Percentiles rank a stretch among this genome's conserved stretches.
These are phyloP conservation scores for Astropecten irregularis DNA, from an alignment of 53 echinoderm and acorn worm species.

Conservation along the genomic window DNA sequence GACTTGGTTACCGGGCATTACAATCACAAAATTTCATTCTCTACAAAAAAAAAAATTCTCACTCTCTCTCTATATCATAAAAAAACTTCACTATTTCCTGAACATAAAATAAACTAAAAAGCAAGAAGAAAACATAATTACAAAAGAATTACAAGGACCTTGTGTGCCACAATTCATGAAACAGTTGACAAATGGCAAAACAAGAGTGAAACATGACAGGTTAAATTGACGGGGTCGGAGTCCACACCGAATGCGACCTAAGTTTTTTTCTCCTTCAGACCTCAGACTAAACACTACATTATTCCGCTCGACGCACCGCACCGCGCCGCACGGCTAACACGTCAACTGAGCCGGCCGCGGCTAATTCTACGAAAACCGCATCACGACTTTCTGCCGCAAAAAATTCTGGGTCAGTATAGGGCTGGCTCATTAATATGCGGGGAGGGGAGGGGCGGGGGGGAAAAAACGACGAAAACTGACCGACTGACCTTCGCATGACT, in stretches of 20 bases:
- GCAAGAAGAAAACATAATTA: too few species aligned
- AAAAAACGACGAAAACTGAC: not conserved
- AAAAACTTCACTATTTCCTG: not conserved
- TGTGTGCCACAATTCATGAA: too few species aligned
- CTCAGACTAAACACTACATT: slow-evolving; percentile 53
- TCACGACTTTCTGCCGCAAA: slow-evolving; percentile 4
- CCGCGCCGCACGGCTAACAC: not conserved
- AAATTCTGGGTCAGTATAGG: slow-evolving; percentile 27
- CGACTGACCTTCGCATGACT: slow-evolving; percentile 28
- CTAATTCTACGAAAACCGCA: not conserved
- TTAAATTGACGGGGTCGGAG: too few species aligned
- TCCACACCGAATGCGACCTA: too few species aligned
- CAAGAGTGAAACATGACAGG: too few species aligned
- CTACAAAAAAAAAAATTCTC: too few species aligned
- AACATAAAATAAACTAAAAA: too few species aligned
- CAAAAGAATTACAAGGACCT: too few species aligned
- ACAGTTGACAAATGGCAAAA: not conserved
- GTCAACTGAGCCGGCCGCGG: not conserved
- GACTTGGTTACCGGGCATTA: not conserved
- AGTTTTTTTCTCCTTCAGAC: not conserved
- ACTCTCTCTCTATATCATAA: not conserved
- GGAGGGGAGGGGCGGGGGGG: not conserved
- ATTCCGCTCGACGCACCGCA: slow-evolving; percentile 16
- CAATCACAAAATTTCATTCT: not conserved
- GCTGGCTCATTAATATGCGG: slow-evolving; percentile 7